Base-by-base conservation (phyloP, 2,888 invertebrate genomes). In the Axea sp. region DNA sequence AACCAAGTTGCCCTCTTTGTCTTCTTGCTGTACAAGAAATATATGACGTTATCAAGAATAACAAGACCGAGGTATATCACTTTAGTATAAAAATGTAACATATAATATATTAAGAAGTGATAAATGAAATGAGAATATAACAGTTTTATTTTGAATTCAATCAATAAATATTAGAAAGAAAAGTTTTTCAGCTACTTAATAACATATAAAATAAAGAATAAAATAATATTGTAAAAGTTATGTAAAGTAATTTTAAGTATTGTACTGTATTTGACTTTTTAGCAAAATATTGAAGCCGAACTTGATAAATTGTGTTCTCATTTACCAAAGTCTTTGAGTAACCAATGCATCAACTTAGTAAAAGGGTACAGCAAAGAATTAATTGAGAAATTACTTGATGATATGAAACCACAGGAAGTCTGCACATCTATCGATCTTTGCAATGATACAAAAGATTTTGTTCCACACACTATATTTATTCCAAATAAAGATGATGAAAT, bases 381-480 rank as follows among this genome's bases (percentile, higher is more conserved):
- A 15, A 88, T 96, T 4, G 94, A 96, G 78, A 92, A 94, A 92
- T 84, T 96, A 7, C 87, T 94, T 1, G 92, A 93, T 8, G 93
- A 96, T 82, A 90, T 96, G 79, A 90, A 91, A 47, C 91, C 94
- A 0, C 90, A 92, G 79, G 93, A 96, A 88, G 91, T 96, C 30
- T 96, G 96, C 83, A 92, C 92, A 0, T 93, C 91, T 79, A 87
- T 96, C 62, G 92, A 94, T 81, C 88, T 95, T 6, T 96, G 96
- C 84, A 88, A 90, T 35, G 75, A 80, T 7, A 67, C 71, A 77
- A 82, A 41, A 73, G 41, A 79, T 37, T 47, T 76, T 49, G 79
- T 82, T 3, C 82, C 87, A 2, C 62, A 79, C 0, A 86, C 87
- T 74, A 88, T 81, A 77, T 88, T 88, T 64, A 83, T 88, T n/a